Evolutionary conservation across 2,888 invertebrate species (phyloP).

Genomic region (Mechanitis messenoides): DNA sequence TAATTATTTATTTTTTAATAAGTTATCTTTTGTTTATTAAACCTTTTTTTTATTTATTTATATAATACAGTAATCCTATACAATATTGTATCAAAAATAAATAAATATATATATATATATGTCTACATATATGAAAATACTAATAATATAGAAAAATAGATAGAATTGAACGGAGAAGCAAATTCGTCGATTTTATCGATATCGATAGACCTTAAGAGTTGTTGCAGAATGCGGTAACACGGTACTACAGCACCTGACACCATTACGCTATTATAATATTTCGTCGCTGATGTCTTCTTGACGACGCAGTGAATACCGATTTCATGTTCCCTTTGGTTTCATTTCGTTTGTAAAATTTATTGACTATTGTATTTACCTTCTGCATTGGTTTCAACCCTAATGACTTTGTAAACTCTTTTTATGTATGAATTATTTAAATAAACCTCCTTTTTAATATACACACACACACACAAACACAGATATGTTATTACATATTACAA

Average conservation of each 20-base stretch:
- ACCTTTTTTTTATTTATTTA: too few species aligned
- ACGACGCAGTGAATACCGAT: constrained; percentile 75
- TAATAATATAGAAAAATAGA: too few species aligned
- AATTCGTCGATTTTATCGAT: constrained; percentile 26
- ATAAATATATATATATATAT: too few species aligned
- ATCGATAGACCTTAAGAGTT: constrained; percentile 36
- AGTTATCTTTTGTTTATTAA: too few species aligned
- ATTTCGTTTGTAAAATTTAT: constrained; percentile 55
- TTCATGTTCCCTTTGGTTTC: constrained; percentile 45
- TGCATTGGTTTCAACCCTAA: constrained; percentile 42
- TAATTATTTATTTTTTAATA: too few species aligned
- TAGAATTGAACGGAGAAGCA: too few species aligned
- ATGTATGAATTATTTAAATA: constrained; percentile 14
- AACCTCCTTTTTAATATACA: not conserved
- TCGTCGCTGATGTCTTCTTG: constrained; percentile 73
- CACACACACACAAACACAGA: too few species aligned
- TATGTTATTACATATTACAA: too few species aligned
- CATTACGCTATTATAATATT: constrained; percentile 76
- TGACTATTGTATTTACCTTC: constrained; percentile 56
- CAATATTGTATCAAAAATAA: too few species aligned
- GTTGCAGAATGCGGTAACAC: constrained; percentile 30
- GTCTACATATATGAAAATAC: too few species aligned
- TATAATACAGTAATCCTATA: too few species aligned
- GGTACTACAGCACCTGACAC: constrained; percentile 71
- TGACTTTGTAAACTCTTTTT: constrained; percentile 47